Conservation (phyloP, 2,113 vertebrate genomes). For the Psilopsiagon aurifrons region DNA sequence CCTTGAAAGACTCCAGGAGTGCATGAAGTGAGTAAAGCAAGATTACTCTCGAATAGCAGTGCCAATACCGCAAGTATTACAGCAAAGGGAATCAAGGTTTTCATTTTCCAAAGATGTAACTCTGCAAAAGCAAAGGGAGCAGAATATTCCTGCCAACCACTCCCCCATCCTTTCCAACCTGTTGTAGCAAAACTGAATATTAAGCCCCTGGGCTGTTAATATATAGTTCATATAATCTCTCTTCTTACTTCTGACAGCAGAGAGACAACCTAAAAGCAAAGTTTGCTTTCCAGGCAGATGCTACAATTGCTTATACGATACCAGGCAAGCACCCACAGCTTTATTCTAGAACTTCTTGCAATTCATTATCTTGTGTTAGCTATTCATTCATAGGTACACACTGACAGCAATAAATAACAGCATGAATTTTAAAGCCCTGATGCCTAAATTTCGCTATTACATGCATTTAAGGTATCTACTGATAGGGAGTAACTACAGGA, state of each 20-base stretch:
- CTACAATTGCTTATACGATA: neutral
- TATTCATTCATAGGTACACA: neutral
- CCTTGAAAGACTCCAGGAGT: neutral
- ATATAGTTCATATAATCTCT: neutral
- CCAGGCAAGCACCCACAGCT: neutral
- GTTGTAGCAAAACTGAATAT: neutral
- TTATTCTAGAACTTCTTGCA: neutral
- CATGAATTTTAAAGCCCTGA: neutral
- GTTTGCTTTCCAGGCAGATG: neutral
- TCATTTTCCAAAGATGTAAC: neutral
- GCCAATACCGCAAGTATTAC: neutral
- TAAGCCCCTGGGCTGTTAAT: neutral
- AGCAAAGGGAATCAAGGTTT: neutral
- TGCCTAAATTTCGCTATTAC: neutral
- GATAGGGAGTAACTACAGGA: neutral
- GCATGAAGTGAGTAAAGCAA: neutral
- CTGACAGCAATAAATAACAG: neutral
- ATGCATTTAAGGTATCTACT: neutral
- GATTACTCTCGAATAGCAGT: neutral
- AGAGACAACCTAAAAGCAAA: neutral
- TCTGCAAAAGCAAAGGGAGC: neutral
- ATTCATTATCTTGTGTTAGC: neutral
- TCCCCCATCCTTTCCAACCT: neutral
- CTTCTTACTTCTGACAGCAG: neutral
- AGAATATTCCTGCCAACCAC: neutral